Evolutionary conservation across 2,888 invertebrate genomes (phyloP).

Genomic region (Linyphia triangularis): DNA sequence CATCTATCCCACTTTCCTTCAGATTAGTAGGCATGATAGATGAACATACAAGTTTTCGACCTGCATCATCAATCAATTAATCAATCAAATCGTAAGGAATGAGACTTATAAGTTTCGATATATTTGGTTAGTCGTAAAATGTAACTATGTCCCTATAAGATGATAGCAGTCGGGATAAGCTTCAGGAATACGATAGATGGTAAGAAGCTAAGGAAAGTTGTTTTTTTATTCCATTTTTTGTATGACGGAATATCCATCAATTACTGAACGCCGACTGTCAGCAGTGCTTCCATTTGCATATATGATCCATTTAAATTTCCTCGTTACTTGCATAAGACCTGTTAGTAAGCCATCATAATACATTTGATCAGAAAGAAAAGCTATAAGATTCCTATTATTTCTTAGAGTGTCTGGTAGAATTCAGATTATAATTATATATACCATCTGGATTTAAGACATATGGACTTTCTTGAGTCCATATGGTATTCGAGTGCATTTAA

Average conservation of each 20-base stretch:
- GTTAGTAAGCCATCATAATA: no score
- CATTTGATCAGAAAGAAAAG: no score
- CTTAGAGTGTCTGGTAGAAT: no score
- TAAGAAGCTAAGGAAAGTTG: conserved; percentile 4
- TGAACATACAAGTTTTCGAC: conserved; percentile 70
- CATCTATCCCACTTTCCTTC: conserved; percentile 63
- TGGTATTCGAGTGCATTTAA: no score
- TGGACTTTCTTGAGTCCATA: no score
- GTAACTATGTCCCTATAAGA: conserved; percentile 42
- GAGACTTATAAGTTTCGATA: conserved; percentile 61
- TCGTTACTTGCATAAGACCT: no score
- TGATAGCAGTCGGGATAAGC: conserved; percentile 38
- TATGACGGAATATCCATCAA: conserved; percentile 27
- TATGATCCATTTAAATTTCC: no score
- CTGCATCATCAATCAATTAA: conserved; percentile 70
- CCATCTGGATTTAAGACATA: no score
- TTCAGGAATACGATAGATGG: conserved; percentile 28
- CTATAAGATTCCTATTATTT: no score
- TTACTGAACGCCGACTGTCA: not conserved
- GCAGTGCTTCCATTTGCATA: not conserved
- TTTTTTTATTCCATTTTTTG: not conserved
- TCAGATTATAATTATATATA: no score
- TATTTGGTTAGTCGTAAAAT: conserved; percentile 48
- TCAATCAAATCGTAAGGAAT: conserved; percentile 68
- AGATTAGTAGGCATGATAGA: conserved; percentile 59